Base-by-base conservation (phyloP, 1,140 invertebrate species). In the Drosophila ogumai region DNA sequence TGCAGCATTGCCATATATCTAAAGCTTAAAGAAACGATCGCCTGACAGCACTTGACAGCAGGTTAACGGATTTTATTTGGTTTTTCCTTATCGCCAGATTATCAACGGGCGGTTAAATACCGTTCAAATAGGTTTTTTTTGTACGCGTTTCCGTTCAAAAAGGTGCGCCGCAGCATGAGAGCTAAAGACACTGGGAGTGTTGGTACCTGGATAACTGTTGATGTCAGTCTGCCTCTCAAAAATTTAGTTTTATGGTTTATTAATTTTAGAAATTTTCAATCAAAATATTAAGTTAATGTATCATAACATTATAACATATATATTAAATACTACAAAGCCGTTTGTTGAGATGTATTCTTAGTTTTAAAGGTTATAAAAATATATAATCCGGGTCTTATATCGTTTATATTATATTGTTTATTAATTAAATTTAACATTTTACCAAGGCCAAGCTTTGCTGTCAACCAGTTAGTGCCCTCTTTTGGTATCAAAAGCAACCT, bases 91-190 rank as follows among this genome's bases (percentile, higher is more conserved):
- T 58, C 47, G 41, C 44, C 60, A n/a, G 15, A 41, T 38, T 59
- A 34, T 72, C 67, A 72, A 72, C 54, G 67, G 67, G 66, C 66
- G 36, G 67, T 72, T 72, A 59, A 72, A 59, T 49, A 34, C 43
- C 36, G 67, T 58, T 72, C 44, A 43, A 49, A 72, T 59, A 15
- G 43, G 36, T 41, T 15, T 55, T 38, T 34, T 22, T 52, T 52
- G 3, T 17, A 13, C n/a, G 32, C 19, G 17, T 36, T 22, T 36
- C 43, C 43, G 44, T 49, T 71, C 25, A 43, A 72, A 59, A 32
- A 50, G 69, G 69, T 73, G 69, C 34, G 69, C 54, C 69, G 44
- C 12, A 31, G 57, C 15, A 13, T 34, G 47, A 3, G n/a, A 31
- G 47, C 8, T 12, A 7, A 31, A 17, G 36, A 19, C 22, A 17